Conservation (phyloP, 2,888 invertebrate species). For the Mesochorus sp. region DNA sequence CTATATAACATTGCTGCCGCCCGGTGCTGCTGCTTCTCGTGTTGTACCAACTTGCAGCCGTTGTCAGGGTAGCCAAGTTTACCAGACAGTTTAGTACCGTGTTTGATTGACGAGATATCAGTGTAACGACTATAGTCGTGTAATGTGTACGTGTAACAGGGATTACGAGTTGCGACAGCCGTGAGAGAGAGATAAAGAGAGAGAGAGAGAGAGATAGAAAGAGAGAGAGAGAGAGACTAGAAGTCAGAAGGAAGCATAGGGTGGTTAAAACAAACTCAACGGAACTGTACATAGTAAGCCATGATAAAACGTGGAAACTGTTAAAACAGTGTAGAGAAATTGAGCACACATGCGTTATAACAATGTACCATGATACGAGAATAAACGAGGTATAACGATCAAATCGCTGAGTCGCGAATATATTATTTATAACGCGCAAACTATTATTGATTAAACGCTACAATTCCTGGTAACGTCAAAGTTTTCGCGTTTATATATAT, state of each 20-base stretch:
- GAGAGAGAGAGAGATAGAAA: neutral
- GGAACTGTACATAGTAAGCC: slow-evolving; percentile 9
- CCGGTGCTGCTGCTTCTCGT: slow-evolving; percentile 21
- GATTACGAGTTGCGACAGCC: slow-evolving; percentile 31
- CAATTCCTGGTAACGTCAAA: slow-evolving; percentile 11
- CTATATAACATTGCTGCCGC: neutral
- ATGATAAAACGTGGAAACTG: slow-evolving; percentile 25
- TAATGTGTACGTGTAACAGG: slow-evolving; percentile 37
- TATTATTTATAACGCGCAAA: slow-evolving; percentile 37
- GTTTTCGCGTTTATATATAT: neutral
- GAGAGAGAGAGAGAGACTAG: neutral
- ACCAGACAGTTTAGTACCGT: slow-evolving; percentile 55
- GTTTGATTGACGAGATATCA: slow-evolving; percentile 59
- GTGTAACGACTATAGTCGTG: slow-evolving; percentile 36
- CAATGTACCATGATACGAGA: slow-evolving; percentile 6
- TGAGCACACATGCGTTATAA: slow-evolving; percentile 19
- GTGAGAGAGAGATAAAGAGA: neutral
- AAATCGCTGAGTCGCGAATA: neutral
- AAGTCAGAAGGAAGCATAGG: too few relatives aligned
- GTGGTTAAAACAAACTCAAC: slow-evolving; percentile 5
- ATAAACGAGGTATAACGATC: slow-evolving; percentile 36
- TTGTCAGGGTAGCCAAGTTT: slow-evolving; percentile 55
- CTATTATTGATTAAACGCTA: slow-evolving; percentile 31
- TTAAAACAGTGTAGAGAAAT: slow-evolving; percentile 5
- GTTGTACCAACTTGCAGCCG: slow-evolving; percentile 48